Evolutionary conservation across 2,888 invertebrate species (phyloP).

Genomic region (Oeneis ivallda): DNA sequence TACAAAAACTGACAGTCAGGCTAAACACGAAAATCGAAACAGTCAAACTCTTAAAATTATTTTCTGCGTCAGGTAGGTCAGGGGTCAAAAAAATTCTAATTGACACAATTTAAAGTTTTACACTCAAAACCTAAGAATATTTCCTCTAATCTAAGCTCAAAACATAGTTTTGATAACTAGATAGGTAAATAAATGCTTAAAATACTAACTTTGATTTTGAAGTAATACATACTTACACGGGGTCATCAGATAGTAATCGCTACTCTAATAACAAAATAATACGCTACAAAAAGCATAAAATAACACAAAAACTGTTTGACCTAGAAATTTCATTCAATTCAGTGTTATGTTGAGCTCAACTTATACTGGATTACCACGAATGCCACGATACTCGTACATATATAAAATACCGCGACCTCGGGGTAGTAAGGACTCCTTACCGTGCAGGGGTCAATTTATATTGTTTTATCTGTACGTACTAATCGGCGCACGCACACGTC

Average conservation of each 20-base stretch:
- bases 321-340: not conserved
- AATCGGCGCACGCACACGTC: slow-evolving; percentile 7
- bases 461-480: not conserved
- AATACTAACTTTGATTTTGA: not conserved
- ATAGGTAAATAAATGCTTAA: not conserved
- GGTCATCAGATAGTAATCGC: not conserved
- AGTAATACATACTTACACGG: too few species aligned
- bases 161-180: not conserved
- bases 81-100: not conserved
- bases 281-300: not conserved
- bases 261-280: slow-evolving; percentile 9
- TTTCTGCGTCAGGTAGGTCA: too few species aligned
- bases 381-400: not conserved
- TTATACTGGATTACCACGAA: not conserved
- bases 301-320: slow-evolving; percentile 5
- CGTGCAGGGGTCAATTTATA: not conserved
- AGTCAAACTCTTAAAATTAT: too few species aligned
- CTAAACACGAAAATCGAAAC: too few species aligned
- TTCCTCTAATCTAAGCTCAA: too few species aligned
- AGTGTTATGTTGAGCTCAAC: not conserved
- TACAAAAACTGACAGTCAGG: too few species aligned
- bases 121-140: too few species aligned
- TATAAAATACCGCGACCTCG: not conserved
- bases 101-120: not conserved
- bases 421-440: not conserved